A percentile compares a stretch with the other conserved stretches of the same genome.
These are phyloP conservation scores for Heliopora coerulea DNA, from an alignment of 92 coral and sea anemone species.

Conservation along the genomic window DNA sequence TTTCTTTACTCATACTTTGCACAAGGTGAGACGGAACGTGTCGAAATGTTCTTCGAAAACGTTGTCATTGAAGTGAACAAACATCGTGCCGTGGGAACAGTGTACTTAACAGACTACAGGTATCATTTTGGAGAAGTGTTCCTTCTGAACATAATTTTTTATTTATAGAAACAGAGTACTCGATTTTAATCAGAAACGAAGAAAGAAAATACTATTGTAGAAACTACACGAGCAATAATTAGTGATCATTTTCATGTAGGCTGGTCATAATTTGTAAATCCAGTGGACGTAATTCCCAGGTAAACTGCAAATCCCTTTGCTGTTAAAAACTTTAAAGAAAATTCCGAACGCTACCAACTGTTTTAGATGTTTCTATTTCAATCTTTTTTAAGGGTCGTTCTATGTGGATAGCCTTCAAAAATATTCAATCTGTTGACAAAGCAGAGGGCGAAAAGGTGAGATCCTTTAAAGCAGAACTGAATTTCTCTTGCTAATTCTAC, in stretches of 20 bases:
- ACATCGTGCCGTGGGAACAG: constrained; percentile 90
- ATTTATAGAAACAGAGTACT: no score
- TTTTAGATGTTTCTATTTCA: not conserved
- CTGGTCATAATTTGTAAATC: constrained; percentile 79
- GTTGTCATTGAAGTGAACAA: constrained; percentile 94
- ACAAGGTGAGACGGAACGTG: constrained; percentile 90
- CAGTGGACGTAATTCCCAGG: constrained; percentile 70
- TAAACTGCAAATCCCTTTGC: no score
- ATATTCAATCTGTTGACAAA: constrained; percentile 88
- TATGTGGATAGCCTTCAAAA: constrained; percentile 92
- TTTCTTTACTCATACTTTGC: not conserved
- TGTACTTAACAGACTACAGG: constrained; percentile 90
- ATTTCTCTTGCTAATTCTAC: no score
- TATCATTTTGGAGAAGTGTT: no score
- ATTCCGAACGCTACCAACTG: not conserved
- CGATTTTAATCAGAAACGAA: no score
- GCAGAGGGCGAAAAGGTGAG: constrained; percentile 92
- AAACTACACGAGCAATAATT: no score
- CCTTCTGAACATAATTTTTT: no score
- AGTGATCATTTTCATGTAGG: constrained; percentile 43
- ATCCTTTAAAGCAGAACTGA: no score
- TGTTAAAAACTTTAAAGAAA: not conserved
- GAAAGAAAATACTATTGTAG: no score
- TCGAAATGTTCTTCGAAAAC: constrained; percentile 93
- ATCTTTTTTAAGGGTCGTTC: constrained; percentile 74